Evolutionary conservation across 2,113 vertebrate genomes (phyloP).

Genomic region (Psilopsiagon aymara): DNA sequence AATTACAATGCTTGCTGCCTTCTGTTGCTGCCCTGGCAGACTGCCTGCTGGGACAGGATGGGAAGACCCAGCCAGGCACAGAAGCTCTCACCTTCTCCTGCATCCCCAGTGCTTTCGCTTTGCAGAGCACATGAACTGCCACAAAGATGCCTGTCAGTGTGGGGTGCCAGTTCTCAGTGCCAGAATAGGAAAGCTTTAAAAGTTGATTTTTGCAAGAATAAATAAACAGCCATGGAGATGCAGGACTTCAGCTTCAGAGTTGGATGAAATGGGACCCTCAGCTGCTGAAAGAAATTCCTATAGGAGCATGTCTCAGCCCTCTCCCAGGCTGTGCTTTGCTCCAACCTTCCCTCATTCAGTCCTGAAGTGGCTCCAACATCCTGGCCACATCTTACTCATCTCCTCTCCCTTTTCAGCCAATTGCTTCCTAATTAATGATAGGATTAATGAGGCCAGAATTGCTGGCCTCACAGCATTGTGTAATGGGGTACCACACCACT

Average conservation of each 20-base stretch:
- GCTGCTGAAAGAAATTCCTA: not conserved
- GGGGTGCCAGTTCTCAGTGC: not conserved
- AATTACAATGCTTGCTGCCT: not conserved
- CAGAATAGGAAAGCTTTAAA: not conserved
- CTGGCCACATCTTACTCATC: not conserved
- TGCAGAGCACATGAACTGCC: accelerated
- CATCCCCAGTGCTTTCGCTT: not conserved
- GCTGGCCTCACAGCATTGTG: not conserved
- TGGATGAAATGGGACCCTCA: not conserved
- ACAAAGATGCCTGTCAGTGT: not conserved
- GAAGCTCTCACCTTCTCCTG: not conserved
- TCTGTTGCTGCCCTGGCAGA: not conserved
- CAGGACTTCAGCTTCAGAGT: not conserved
- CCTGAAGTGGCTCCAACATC: not conserved
- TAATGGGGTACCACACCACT: not conserved
- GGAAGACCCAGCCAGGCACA: not conserved
- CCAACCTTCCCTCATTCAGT: not conserved
- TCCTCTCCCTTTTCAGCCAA: not conserved
- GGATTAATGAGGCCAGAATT: too few species aligned
- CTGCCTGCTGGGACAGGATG: not conserved
- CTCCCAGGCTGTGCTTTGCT: not conserved
- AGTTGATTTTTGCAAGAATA: not conserved
- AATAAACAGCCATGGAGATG: not conserved
- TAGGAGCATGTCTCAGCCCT: not conserved
- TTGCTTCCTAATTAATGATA: not conserved